Base-by-base conservation (phyloP, 2,797 vertebrate species). In the Pseudomugil gertrudae region DNA sequence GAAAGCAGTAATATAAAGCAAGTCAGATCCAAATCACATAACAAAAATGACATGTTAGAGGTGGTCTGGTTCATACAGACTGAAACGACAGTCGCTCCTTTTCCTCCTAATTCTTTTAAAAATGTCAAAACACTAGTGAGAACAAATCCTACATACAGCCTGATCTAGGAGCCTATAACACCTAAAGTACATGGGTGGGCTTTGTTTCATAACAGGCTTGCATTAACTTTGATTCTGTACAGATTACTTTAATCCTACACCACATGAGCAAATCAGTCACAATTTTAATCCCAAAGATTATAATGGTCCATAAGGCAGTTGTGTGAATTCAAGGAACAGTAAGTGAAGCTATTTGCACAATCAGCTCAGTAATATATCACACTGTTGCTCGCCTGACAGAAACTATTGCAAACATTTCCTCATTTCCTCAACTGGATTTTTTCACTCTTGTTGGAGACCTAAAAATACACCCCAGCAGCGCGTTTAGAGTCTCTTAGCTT, bases 351-450 rank as follows among this genome's bases (percentile, higher is more conserved):
- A 51, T 76, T 66, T 66, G 27, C 54, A 63, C 35, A 66, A 51
- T 61, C 43, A 27, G 63, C 58, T 60, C 17, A 62, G 64, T 66
- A 74, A 55, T 74, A 64, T 55, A 23, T 69, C 35, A 71, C 71
- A 47, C 57, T 79, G 72, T 79, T 74, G 33, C 80, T n/a, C 29
- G 63, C 32, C 45, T 58, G 47, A 53, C 36, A 51, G 80, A 73
- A 80, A 61, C 30, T 63, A 79, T 74, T 79, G 29, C 63, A 79
- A 70, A 76, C 45, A 80, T 82, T 79, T 72, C 66, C 67, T 58
- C 43, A 69, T n/a, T 35, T 35, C 56, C 58, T 63, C 51, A 56
- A 3, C n/a, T 2, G 57, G 24, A 29, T 62, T 54, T 66, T 23
- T 10, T 40, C 47, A 10, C 54, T 57, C 48, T 8, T 54, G 24